A percentile compares a stretch with the other conserved stretches of the same genome.
Conservation (phyloP, 2,113 vertebrate genomes). For the Misgurnus anguillicaudatus region DNA sequence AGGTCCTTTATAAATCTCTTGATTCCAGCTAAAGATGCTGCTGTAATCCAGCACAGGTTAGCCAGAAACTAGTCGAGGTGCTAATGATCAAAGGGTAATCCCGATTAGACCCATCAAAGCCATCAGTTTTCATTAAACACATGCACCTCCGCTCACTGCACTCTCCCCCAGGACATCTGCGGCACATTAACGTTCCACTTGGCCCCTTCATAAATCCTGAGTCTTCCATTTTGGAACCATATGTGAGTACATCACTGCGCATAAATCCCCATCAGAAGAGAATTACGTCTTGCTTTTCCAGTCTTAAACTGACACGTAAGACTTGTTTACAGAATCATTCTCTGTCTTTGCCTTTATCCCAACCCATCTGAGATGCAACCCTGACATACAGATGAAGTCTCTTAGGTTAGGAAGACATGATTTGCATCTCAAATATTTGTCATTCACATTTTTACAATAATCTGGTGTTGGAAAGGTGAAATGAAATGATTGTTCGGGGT, state of each 20-base stretch:
- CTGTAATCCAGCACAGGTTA: slow-evolving; percentile 67
- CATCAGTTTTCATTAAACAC: slow-evolving; percentile 68
- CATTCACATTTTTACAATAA: too few relatives aligned
- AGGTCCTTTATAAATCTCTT: slow-evolving; percentile 50
- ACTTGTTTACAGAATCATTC: slow-evolving; percentile 55
- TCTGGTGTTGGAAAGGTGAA: too few relatives aligned
- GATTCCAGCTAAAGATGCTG: slow-evolving; percentile 60
- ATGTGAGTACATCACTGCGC: slow-evolving; percentile 52
- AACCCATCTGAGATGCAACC: slow-evolving; percentile 26
- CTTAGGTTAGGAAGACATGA: too few relatives aligned
- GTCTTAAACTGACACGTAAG: slow-evolving; percentile 40
- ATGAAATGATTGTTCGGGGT: too few relatives aligned
- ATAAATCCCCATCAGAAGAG: slow-evolving; percentile 56
- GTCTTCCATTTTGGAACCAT: slow-evolving; percentile 70
- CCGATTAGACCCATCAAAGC: slow-evolving; percentile 73
- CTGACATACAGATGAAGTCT: slow-evolving; percentile 24
- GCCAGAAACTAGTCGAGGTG: slow-evolving; percentile 69
- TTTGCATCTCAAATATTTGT: not conserved
- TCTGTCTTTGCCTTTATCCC: slow-evolving; percentile 49
- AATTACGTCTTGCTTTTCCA: slow-evolving; percentile 45
- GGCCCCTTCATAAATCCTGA: slow-evolving; percentile 66
- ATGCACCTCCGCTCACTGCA: slow-evolving; percentile 20
- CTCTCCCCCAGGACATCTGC: slow-evolving; percentile 72
- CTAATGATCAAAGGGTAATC: slow-evolving; percentile 76
- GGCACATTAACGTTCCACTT: slow-evolving; percentile 69